Conservation (phyloP, 2,113 vertebrate genomes). For the Pelecanus crispus region DNA sequence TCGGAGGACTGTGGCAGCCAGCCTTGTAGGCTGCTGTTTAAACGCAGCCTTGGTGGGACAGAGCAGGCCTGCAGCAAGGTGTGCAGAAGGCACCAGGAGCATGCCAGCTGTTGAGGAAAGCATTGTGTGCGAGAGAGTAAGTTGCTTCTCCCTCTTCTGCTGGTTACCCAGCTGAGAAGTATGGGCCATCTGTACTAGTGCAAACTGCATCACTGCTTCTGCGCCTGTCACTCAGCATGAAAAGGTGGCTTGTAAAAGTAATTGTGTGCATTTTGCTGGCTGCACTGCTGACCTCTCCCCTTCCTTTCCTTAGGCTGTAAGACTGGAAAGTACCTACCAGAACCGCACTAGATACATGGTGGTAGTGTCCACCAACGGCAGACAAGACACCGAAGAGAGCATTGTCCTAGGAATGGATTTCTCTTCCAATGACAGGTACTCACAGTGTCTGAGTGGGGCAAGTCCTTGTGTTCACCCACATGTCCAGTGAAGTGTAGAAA, state of each 20-base stretch:
- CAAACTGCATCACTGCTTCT: slow-evolving; percentile 14
- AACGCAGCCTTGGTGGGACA: neutral
- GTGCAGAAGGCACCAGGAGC: neutral
- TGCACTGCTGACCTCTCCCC: neutral
- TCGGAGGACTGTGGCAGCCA: neutral
- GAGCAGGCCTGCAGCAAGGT: neutral
- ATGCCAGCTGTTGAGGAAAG: neutral
- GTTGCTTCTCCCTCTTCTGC: neutral
- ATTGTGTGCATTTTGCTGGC: neutral
- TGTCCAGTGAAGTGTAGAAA: neutral
- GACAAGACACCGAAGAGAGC: slow-evolving; percentile 96
- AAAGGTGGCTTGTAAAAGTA: neutral
- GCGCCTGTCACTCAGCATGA: slow-evolving; percentile 8
- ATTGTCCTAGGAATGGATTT: slow-evolving; percentile 97
- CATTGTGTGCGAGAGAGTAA: neutral
- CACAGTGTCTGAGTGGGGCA: neutral
- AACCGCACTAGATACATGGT: slow-evolving; percentile 97
- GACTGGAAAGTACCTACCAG: slow-evolving; percentile 90
- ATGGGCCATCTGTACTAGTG: fast-evolving
- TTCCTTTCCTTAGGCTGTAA: slow-evolving; percentile 81
- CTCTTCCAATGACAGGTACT: slow-evolving; percentile 87
- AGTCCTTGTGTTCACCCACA: neutral
- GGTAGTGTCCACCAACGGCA: slow-evolving; percentile 92
- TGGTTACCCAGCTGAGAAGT: neutral
- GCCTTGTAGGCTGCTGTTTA: neutral